phyloP scores from a whole-genome alignment of 2,113 vertebrate genomes.

The Pithys albifrons region DNA sequence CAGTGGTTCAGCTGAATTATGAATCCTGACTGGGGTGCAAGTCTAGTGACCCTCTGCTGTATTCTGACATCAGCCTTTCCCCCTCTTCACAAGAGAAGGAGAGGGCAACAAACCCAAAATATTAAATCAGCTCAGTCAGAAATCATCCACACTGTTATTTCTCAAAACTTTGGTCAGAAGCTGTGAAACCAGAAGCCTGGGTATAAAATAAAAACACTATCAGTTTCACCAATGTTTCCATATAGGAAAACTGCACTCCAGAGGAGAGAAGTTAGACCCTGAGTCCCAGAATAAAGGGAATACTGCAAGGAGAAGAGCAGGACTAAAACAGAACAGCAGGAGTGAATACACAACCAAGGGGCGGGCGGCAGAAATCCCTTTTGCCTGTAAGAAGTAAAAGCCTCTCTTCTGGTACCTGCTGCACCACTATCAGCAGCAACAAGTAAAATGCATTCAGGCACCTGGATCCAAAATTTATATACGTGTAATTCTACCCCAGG shows the following conservation, averaged over 20 bases:
- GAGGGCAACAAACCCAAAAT: neutral
- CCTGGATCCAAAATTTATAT: neutral
- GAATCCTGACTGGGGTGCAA: neutral
- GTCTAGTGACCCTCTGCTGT: neutral
- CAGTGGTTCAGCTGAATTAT: neutral
- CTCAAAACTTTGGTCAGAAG: neutral
- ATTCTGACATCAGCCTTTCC: neutral
- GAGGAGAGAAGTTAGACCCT: neutral
- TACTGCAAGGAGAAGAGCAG: neutral
- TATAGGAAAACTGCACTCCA: neutral
- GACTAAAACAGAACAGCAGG: neutral
- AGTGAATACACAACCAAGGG: neutral
- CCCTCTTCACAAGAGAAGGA: neutral
- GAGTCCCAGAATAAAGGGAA: neutral
- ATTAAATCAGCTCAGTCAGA: neutral
- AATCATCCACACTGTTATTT: neutral
- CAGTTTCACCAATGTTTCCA: neutral
- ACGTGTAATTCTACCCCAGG: rapidly evolving
- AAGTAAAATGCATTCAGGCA: neutral
- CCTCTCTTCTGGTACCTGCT: neutral
- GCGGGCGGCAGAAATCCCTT: neutral
- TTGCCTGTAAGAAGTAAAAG: rapidly evolving
- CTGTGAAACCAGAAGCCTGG: neutral
- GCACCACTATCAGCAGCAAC: neutral
- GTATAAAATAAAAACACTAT: neutral